Percentiles rank a stretch among this genome's conserved stretches.
Evolutionary conservation across 2,888 invertebrate species (phyloP).

Genomic region (Ormyrus nitidulus): DNA sequence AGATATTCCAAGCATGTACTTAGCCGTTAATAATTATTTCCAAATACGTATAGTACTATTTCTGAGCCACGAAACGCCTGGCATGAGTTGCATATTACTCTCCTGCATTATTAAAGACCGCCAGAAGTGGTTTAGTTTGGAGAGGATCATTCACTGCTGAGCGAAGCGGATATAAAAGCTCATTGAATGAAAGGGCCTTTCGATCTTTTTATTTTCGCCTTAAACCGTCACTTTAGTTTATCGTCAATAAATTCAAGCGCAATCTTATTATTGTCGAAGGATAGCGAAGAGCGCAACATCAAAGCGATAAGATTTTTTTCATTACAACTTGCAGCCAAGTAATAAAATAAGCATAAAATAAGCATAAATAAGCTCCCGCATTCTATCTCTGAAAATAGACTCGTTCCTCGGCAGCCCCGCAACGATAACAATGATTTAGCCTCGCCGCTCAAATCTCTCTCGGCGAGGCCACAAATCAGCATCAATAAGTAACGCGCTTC

Average conservation of each 20-base stretch:
- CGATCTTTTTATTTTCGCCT: slow-evolving; percentile 25
- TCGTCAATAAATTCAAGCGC: no score
- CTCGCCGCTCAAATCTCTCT: no score
- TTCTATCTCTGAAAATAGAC: background rate
- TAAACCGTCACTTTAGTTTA: slow-evolving; percentile 5
- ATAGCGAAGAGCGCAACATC: no score
- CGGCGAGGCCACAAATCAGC: background rate
- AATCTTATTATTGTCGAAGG: no score
- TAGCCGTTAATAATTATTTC: slow-evolving; percentile 18
- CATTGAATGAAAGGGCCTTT: slow-evolving; percentile 16
- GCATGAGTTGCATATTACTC: slow-evolving; percentile 18
- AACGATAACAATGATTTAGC: no score
- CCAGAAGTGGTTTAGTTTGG: slow-evolving; percentile 46
- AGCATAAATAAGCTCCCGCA: background rate
- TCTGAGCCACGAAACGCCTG: background rate
- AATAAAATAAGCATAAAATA: no score
- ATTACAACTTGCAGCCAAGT: no score
- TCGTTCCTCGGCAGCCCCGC: no score
- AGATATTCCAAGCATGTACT: no score
- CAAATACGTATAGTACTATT: background rate
- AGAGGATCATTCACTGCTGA: slow-evolving; percentile 15
- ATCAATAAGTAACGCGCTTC: background rate
- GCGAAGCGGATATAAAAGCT: slow-evolving; percentile 6
- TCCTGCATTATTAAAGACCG: slow-evolving; percentile 34
- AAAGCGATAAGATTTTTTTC: no score